A percentile compares a stretch with the other conserved stretches of the same genome.
Evolutionary conservation across 2,797 vertebrate species (phyloP).

Genomic region (Myioborus miniatus): DNA sequence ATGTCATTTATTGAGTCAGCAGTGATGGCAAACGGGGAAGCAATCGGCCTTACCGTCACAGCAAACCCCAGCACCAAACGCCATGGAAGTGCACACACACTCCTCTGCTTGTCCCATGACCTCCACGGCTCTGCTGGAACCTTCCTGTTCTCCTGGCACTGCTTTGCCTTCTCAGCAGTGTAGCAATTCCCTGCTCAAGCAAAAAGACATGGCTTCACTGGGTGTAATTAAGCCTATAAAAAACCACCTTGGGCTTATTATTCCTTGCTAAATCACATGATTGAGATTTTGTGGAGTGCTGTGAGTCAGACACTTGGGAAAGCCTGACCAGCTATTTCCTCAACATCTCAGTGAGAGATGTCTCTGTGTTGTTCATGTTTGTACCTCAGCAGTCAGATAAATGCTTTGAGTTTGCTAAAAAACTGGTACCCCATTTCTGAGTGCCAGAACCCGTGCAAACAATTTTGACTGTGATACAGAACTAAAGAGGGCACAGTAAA

Average conservation of each 20-base stretch:
- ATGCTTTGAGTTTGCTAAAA: not conserved
- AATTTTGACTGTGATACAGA: not conserved
- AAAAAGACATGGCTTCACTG: not conserved
- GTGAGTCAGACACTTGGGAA: not conserved
- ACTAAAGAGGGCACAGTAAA: not conserved
- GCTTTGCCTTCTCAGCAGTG: not conserved
- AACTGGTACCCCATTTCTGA: not conserved
- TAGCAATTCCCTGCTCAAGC: not conserved
- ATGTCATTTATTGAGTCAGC: not conserved
- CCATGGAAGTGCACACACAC: not conserved
- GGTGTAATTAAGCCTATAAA: not conserved
- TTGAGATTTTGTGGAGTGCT: not conserved
- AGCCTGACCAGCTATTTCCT: not conserved
- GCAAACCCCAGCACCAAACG: not conserved
- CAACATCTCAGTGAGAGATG: not conserved
- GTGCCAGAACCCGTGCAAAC: not conserved
- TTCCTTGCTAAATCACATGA: not conserved
- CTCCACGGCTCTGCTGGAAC: not conserved
- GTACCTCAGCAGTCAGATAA: not conserved
- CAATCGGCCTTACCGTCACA: fast-evolving
- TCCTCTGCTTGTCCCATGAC: not conserved
- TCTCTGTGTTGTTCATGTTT: not conserved
- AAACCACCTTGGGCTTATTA: not conserved
- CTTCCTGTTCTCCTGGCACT: not conserved
- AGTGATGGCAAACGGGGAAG: not conserved